Conservation (phyloP, 2,888 invertebrate genomes). For the Seira sanloemensis region DNA sequence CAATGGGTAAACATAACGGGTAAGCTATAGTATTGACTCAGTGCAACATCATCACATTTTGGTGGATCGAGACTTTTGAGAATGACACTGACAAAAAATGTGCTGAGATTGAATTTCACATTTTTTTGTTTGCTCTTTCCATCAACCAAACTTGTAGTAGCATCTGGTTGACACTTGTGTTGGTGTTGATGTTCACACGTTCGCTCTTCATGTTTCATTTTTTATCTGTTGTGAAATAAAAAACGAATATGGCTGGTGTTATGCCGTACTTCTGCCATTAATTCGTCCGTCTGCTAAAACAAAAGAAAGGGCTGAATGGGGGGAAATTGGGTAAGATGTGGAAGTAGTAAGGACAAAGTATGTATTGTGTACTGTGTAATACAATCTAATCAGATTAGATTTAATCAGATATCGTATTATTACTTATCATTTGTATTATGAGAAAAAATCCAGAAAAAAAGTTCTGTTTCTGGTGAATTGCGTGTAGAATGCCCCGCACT, state of each 20-base stretch:
- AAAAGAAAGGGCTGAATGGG: conserved; percentile 10
- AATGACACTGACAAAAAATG: not conserved
- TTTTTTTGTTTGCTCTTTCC: conserved; percentile 35
- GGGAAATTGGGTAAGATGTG: not conserved
- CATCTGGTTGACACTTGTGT: conserved; percentile 51
- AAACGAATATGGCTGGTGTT: not conserved
- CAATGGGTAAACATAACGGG: conserved; percentile 34
- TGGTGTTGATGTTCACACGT: conserved; percentile 26
- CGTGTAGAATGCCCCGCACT: not conserved
- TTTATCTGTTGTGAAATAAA: conserved; percentile 18
- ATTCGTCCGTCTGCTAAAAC: not conserved
- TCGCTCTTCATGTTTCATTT: conserved; percentile 19
- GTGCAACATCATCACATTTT: not conserved
- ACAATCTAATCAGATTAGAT: not conserved
- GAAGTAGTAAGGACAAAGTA: not conserved
- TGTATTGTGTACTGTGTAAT: not conserved
- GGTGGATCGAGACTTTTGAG: not conserved
- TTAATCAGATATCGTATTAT: not conserved
- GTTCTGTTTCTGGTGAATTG: not conserved
- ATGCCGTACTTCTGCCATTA: not conserved
- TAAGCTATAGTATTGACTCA: not conserved
- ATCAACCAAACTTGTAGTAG: not conserved
- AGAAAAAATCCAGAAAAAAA: not conserved
- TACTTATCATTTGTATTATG: not conserved
- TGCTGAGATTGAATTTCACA: conserved; percentile 39